phyloP scores from a whole-genome alignment of 2,888 invertebrate genomes.

The Drosophila stalkeri region DNA sequence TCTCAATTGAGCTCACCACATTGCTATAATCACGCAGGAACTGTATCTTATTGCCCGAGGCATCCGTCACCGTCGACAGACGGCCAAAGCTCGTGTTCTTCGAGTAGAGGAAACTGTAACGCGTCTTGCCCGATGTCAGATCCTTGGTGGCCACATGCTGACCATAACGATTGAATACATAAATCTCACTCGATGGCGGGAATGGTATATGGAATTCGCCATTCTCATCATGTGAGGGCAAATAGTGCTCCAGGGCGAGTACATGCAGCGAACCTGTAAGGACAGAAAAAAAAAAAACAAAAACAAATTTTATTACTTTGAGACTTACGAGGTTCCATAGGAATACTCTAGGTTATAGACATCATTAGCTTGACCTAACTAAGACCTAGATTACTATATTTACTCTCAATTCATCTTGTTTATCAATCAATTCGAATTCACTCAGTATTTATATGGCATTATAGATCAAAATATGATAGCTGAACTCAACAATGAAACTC shows the following conservation, averaged over 20 bases:
- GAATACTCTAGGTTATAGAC: too few species aligned
- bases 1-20: conserved; percentile 96
- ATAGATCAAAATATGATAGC: background rate
- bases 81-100: conserved; percentile 98
- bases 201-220: conserved; percentile 97
- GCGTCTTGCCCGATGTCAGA: conserved; percentile 96
- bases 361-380: too few species aligned
- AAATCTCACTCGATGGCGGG: conserved; percentile 96
- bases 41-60: conserved; percentile 96
- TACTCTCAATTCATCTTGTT: too few species aligned
- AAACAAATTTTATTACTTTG: background rate
- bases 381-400: too few species aligned
- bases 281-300: background rate
- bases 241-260: conserved; percentile 93
- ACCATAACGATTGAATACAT: conserved; percentile 97
- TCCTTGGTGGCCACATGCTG: conserved; percentile 98
- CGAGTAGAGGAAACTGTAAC: conserved; percentile 98
- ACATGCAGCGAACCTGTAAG: conserved; percentile 91
- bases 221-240: conserved; percentile 94
- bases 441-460: background rate
- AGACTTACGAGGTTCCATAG: too few species aligned
- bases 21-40: conserved; percentile 96
- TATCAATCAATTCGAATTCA: background rate
- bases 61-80: conserved; percentile 96
- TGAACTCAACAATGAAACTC: background rate